These are phyloP conservation scores for Troides oblongomaculatus DNA, from an alignment of 2,888 invertebrate genomes.

Conservation along the genomic window DNA sequence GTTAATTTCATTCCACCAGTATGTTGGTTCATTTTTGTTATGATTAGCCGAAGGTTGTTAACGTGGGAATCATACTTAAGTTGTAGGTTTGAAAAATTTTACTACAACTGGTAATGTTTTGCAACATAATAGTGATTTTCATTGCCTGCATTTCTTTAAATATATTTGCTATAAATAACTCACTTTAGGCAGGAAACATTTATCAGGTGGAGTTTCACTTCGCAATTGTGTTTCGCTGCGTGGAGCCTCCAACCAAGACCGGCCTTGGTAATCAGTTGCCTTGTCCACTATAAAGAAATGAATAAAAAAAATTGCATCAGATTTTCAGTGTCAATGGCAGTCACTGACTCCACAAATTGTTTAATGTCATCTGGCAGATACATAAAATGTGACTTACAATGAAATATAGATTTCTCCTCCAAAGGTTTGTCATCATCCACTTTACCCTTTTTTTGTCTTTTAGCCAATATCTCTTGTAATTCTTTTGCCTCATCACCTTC, in stretches of 20 bases:
- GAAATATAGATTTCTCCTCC: slow-evolving; percentile 96
- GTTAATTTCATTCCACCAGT: too few relatives aligned
- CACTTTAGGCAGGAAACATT: slow-evolving; percentile 95
- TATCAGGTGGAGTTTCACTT: slow-evolving; percentile 90
- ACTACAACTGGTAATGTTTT: too few relatives aligned
- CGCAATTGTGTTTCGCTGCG: slow-evolving; percentile 83
- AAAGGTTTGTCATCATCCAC: slow-evolving; percentile 94
- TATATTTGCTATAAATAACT: not conserved
- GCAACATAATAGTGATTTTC: too few relatives aligned
- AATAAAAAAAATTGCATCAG: too few relatives aligned
- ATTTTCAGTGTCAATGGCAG: too few relatives aligned
- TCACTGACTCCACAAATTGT: too few relatives aligned
- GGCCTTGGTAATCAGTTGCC: slow-evolving; percentile 96
- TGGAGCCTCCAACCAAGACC: slow-evolving; percentile 96
- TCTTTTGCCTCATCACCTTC: slow-evolving; percentile 96
- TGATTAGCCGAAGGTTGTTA: too few relatives aligned
- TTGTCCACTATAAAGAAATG: slow-evolving; percentile 88
- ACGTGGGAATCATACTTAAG: too few relatives aligned
- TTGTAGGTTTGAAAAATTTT: too few relatives aligned
- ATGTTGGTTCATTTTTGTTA: too few relatives aligned
- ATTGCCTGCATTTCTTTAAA: too few relatives aligned
- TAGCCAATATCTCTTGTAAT: slow-evolving; percentile 95
- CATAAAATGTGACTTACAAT: slow-evolving; percentile 83
- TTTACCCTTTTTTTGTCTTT: slow-evolving; percentile 92
- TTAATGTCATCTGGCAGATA: not conserved